A percentile compares a stretch with the other conserved stretches of the same genome.
phyloP scores from a whole-genome alignment of 23 tunicate species.

The Trididemnum clinides region DNA sequence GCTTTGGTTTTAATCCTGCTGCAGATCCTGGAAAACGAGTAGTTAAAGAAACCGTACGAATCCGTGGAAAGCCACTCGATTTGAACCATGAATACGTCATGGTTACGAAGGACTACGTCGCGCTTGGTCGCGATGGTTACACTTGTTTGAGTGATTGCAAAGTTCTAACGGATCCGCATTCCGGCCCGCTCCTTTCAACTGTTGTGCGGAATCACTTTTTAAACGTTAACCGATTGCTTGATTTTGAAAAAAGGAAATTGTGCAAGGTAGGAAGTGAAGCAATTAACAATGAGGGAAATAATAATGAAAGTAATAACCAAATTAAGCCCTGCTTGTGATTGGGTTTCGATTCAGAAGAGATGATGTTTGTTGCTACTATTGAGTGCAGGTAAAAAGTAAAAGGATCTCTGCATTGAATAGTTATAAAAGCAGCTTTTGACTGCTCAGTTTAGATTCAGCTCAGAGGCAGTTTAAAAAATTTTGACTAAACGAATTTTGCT shows the following conservation, averaged over 20 bases:
- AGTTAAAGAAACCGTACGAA: slow-evolving; percentile 25
- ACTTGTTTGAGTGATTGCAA: slow-evolving; percentile 41
- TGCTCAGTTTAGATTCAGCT: no score
- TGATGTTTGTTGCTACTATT: no score
- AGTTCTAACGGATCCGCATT: slow-evolving; percentile 73
- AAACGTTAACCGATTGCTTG: slow-evolving; percentile 48
- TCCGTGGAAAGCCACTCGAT: slow-evolving; percentile 64
- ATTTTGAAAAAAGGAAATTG: slow-evolving; percentile 27
- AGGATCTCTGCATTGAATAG: no score
- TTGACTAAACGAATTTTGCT: no score
- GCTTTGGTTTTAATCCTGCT: slow-evolving; percentile 63
- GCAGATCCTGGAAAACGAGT: slow-evolving; percentile 47
- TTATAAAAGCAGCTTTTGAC: no score
- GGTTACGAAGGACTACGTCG: slow-evolving; percentile 93
- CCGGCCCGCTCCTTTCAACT: slow-evolving; percentile 82
- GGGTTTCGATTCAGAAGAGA: no score
- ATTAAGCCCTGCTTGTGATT: no score
- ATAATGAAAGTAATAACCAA: no score
- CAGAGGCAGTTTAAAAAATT: no score
- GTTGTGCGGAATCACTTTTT: slow-evolving; percentile 79
- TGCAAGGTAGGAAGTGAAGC: slow-evolving; percentile 47
- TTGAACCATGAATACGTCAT: slow-evolving; percentile 47
- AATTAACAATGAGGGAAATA: no score
- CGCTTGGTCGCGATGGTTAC: slow-evolving; percentile 88
- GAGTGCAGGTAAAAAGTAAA: no score